These are phyloP conservation scores for Drosophila picticornis DNA, from an alignment of 2,888 invertebrate species.

Conservation along the genomic window DNA sequence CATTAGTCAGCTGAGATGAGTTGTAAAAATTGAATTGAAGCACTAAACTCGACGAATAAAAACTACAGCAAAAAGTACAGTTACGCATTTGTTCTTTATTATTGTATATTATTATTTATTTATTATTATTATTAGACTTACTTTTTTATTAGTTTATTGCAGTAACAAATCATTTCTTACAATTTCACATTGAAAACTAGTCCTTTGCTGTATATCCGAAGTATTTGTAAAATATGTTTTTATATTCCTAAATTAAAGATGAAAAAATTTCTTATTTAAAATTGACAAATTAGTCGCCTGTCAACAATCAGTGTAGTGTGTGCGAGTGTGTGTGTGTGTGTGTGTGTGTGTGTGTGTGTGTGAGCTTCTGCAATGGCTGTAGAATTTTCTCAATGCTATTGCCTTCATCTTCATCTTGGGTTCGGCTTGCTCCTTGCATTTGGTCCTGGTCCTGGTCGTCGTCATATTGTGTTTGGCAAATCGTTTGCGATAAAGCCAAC, in stretches of 20 bases:
- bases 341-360: constrained; percentile 13
- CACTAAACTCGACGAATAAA: neutral
- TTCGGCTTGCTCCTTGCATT: constrained; percentile 15
- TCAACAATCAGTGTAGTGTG: constrained; percentile 28
- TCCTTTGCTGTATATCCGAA: neutral
- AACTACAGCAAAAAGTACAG: neutral
- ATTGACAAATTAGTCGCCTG: constrained; percentile 64
- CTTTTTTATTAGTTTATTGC: neutral
- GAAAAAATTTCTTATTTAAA: neutral
- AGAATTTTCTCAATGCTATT: constrained; percentile 47
- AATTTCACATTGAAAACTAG: neutral
- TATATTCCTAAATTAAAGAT: neutral
- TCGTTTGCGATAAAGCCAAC: constrained; percentile 81
- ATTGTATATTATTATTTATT: too few relatives aligned
- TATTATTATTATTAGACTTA: neutral
- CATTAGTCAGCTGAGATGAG: neutral
- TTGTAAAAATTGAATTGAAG: neutral
- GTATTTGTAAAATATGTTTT: neutral
- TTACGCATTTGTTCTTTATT: neutral
- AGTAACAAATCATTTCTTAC: neutral
- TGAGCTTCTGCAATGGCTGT: constrained; percentile 56
- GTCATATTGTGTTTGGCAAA: constrained; percentile 79
- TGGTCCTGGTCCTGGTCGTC: constrained; percentile 54
- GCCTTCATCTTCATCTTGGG: constrained; percentile 40
- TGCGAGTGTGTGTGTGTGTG: constrained; percentile 5